Base-by-base conservation (phyloP, 2,797 vertebrate genomes). In the Poecilia velifera region DNA sequence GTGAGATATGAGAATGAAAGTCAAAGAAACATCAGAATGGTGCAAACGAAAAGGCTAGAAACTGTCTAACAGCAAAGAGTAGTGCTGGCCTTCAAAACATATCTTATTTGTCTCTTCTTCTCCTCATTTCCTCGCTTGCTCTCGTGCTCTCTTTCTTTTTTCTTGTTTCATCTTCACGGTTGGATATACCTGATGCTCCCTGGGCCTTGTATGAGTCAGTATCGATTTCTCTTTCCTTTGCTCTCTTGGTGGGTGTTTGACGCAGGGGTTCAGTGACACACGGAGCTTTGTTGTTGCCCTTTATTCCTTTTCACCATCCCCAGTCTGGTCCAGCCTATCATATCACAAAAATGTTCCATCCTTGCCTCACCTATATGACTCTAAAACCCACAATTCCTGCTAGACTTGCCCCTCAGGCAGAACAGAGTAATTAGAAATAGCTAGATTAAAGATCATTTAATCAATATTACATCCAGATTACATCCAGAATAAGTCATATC, bases 191-290 rank as follows among this genome's bases (percentile, higher is more conserved):
- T 87, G 87, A 87, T 80, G 74, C 83, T 81, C 82, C 83, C 81
- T 76, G 85, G 76, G 83, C 85, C 57, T 89, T 87, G 89, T 84
- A 72, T 84, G 90, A 92, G 88, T 89, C 57, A 1, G 36, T 93
- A 94, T 94, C 78, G 93, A 94, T 94, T 92, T 88, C 78, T 89
- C 77, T 75, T 87, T 79, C 82, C 84, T 91, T 78, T 82, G 84
- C 89, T 90, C 82, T 82, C 86, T 78, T 76, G 81, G 89, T 84
- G 84, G 88, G 81, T 89, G 86, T 93, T 87, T 91, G 90, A 89
- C 49, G 74, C 87, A 88, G 85, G 86, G 86, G 86, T 92, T 87
- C 83, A 84, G 87, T 82, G 90, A 83, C 88, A 76, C 36, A 10
- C 66, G 3, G 39, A 62, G 83, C 84, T 92, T 90, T 88, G 82